A percentile compares a stretch with the other conserved stretches of the same genome.
These are phyloP conservation scores for Marmota monax DNA, from an alignment of 2,113 vertebrate genomes.

Conservation along the genomic window DNA sequence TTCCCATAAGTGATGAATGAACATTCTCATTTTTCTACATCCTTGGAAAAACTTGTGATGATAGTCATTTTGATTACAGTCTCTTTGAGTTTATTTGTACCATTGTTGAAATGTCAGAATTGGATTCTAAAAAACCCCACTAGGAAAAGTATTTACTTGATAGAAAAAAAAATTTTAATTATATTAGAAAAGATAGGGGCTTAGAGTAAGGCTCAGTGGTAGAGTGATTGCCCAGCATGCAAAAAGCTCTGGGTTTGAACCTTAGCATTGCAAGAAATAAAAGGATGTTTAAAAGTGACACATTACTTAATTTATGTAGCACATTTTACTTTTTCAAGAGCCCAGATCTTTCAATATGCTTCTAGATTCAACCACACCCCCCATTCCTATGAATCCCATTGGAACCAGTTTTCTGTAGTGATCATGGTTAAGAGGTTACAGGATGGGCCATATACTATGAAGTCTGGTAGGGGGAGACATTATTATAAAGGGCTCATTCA, in stretches of 20 bases:
- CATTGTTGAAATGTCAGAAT: neutral
- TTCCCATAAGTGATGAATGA: neutral
- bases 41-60: neutral
- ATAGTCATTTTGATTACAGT: neutral
- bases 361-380: neutral
- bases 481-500: neutral
- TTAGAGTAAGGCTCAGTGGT: neutral
- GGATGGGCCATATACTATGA: neutral
- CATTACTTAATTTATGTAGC: neutral
- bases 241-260: neutral
- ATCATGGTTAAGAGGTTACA: neutral
- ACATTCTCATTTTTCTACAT: neutral
- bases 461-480: neutral
- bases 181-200: neutral
- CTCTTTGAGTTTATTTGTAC: neutral
- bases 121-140: neutral
- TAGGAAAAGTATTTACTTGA: neutral
- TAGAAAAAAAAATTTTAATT: constrained; percentile 38
- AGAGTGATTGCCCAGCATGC: neutral
- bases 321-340: constrained; percentile 6
- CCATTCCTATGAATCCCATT: neutral
- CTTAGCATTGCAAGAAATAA: neutral
- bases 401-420: neutral
- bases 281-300: constrained; percentile 5
- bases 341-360: neutral